Evolutionary conservation across 2,888 invertebrate species (phyloP).

Genomic region (Steinernema carpocapsae): DNA sequence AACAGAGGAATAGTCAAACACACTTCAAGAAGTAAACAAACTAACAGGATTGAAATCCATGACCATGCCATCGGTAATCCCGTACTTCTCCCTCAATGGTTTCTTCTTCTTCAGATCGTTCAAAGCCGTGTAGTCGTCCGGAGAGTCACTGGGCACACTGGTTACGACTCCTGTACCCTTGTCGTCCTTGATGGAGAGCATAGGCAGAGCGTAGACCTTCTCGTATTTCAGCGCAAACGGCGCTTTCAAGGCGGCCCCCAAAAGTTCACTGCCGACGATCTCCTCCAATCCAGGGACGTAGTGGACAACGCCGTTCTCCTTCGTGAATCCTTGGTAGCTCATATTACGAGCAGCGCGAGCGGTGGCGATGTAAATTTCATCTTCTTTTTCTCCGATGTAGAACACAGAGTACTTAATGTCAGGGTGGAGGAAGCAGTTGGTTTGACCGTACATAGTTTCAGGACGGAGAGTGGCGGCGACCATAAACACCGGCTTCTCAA

Average conservation of each 20-base stretch:
- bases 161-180: constrained; percentile 98
- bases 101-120: constrained; percentile 90
- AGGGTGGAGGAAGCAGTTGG: constrained; percentile 96
- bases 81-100: constrained; percentile 82
- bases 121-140: constrained; percentile 95
- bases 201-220: constrained; percentile 88
- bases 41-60: constrained; percentile 77
- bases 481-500: constrained; percentile 76
- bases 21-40: not conserved
- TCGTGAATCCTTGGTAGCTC: constrained; percentile 89
- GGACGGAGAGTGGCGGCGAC: constrained; percentile 97
- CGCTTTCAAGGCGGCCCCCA: constrained; percentile 84
- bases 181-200: constrained; percentile 95
- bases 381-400: constrained; percentile 73
- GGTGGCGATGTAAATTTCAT: constrained; percentile 86
- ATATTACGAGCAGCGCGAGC: constrained; percentile 87
- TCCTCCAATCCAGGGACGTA: constrained; percentile 74
- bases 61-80: constrained; percentile 83
- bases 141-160: constrained; percentile 96
- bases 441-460: constrained; percentile 99
- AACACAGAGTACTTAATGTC: constrained; percentile 86
- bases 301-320: constrained; percentile 80
- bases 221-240: constrained; percentile 81
- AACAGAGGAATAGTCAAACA: constrained; percentile 22
- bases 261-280: constrained; percentile 75